These are phyloP conservation scores for Gambusia yucatana DNA, from an alignment of 2,797 vertebrate genomes.

Conservation along the genomic window DNA sequence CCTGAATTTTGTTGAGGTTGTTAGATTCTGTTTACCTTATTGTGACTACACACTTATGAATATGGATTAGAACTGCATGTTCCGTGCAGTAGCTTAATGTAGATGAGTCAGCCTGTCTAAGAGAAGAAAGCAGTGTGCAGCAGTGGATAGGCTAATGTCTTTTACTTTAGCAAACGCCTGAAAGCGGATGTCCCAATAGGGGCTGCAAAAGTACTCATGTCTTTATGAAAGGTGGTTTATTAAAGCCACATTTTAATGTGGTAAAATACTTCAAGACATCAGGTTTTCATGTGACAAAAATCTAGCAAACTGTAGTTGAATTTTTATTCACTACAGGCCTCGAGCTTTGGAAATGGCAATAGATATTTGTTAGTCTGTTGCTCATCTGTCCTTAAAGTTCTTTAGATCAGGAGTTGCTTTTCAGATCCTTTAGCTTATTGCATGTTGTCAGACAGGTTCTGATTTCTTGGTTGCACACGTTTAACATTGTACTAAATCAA, in stretches of 20 bases:
- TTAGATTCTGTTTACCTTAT: constrained; percentile 54
- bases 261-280: not conserved
- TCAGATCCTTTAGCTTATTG: not conserved
- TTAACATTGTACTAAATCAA: not conserved
- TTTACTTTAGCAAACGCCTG: constrained; percentile 44
- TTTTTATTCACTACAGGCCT: not conserved
- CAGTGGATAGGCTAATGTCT: constrained; percentile 59
- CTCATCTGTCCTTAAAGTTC: not conserved
- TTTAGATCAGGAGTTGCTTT: not conserved
- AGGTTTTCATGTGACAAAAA: not conserved
- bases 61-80: constrained; percentile 61
- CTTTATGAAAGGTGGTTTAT: constrained; percentile 30
- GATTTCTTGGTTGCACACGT: not conserved
- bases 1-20: constrained; percentile 22
- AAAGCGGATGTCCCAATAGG: constrained; percentile 39
- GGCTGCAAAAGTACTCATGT: constrained; percentile 31
- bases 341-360: not conserved
- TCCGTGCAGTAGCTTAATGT: constrained; percentile 47
- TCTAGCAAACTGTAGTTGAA: not conserved
- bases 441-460: not conserved
- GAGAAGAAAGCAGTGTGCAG: constrained; percentile 48
- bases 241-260: constrained; percentile 14
- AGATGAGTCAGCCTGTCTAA: constrained; percentile 49
- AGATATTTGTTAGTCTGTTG: not conserved
- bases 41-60: constrained; percentile 50